These are phyloP conservation scores for Glossosoma conforme DNA, from an alignment of 1,140 invertebrate species.

Conservation along the genomic window DNA sequence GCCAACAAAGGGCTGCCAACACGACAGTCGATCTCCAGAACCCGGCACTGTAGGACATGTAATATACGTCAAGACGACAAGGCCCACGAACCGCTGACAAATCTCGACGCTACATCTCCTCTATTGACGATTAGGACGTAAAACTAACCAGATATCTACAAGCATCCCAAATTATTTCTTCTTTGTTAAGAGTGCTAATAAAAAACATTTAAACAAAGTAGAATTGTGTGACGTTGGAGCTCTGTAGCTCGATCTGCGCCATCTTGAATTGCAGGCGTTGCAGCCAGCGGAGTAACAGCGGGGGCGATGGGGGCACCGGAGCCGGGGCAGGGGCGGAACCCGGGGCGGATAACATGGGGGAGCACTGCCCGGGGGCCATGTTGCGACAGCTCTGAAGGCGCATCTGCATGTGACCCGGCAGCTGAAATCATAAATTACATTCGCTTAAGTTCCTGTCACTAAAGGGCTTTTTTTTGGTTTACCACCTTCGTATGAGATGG, in stretches of 20 bases:
- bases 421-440: constrained; percentile 49
- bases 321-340: constrained; percentile 5
- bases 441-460: too few species aligned
- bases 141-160: too few species aligned
- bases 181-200: not conserved
- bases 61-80: too few species aligned
- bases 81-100: too few species aligned
- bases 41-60: too few species aligned
- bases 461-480: too few species aligned
- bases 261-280: constrained; percentile 96
- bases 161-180: not conserved
- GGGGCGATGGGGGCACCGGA: constrained; percentile 34
- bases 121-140: too few species aligned
- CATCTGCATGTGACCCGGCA: constrained; percentile 85
- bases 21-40: too few species aligned
- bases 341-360: constrained; percentile 11
- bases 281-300: constrained; percentile 73
- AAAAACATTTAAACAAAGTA: constrained; percentile 25
- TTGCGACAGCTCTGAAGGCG: constrained; percentile 86
- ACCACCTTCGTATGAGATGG: not conserved
- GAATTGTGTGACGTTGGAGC: constrained; percentile 63
- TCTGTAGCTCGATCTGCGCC: constrained; percentile 95
- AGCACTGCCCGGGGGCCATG: constrained; percentile 53
- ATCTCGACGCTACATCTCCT: too few species aligned
- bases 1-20: too few species aligned